Conservation (phyloP, 2,888 invertebrate genomes). For the Tetropium fuscum region DNA sequence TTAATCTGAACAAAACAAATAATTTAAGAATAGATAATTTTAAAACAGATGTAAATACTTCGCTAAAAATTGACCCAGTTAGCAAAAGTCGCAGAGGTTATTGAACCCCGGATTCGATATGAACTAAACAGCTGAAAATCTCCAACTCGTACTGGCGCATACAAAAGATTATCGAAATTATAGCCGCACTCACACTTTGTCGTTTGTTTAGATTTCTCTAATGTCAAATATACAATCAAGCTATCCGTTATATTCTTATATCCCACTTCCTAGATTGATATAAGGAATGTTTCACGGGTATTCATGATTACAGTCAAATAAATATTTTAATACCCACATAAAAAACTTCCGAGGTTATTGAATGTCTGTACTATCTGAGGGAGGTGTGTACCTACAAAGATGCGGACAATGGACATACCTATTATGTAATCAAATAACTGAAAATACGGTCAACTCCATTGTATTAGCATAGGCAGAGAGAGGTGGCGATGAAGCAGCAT, state of each 20-base stretch:
- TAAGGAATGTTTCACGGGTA: conserved; percentile 25
- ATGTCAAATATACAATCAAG: conserved; percentile 35
- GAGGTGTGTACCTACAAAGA: neutral
- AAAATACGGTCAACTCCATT: no score
- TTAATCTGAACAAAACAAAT: conserved; percentile 41
- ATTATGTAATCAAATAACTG: neutral
- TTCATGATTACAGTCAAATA: conserved; percentile 3
- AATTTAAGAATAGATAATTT: conserved; percentile 46
- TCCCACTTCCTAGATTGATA: conserved; percentile 32
- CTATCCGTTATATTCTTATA: conserved; percentile 29
- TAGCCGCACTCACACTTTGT: conserved; percentile 28
- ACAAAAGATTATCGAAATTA: conserved; percentile 34
- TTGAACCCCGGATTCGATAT: conserved; percentile 42
- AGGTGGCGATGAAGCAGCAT: no score
- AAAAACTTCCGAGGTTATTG: conserved; percentile 18
- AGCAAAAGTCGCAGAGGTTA: conserved; percentile 42
- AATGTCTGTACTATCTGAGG: conserved; percentile 1
- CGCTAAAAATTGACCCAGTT: conserved; percentile 55
- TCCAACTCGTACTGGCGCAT: conserved; percentile 29
- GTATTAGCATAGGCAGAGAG: no score
- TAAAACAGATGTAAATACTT: conserved; percentile 51
- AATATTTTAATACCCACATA: conserved; percentile 29
- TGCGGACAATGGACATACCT: no score
- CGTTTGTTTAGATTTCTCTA: conserved; percentile 38
- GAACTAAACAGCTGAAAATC: conserved; percentile 46